Evolutionary conservation across 1,140 invertebrate genomes (phyloP).

Genomic region (Stegodyphus dumicola): DNA sequence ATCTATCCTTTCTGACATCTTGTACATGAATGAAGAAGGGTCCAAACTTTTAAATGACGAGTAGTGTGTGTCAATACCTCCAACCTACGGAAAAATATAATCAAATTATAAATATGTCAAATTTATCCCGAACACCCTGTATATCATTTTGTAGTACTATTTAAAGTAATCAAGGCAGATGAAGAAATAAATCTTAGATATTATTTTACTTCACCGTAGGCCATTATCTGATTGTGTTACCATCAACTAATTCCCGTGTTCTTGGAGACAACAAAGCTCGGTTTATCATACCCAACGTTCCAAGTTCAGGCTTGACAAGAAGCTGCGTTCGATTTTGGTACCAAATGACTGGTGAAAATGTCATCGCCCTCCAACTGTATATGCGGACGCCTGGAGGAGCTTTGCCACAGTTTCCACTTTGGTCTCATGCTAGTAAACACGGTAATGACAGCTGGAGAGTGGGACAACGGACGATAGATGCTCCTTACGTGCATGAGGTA

Average conservation of each 20-base stretch:
- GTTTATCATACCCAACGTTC: slow-evolving; percentile 48
- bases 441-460: slow-evolving; percentile 44
- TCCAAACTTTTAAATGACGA: too few relatives aligned
- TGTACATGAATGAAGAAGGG: too few relatives aligned
- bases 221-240: slow-evolving; percentile 52
- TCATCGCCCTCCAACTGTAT: slow-evolving; percentile 57
- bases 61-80: too few relatives aligned
- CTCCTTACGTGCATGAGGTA: slow-evolving; percentile 46
- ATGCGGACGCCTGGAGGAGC: slow-evolving; percentile 23
- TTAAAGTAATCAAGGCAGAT: too few relatives aligned
- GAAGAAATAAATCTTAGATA: neutral
- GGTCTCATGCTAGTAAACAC: slow-evolving; percentile 41
- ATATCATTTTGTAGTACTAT: too few relatives aligned
- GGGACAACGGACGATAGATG: slow-evolving; percentile 35
- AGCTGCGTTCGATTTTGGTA: slow-evolving; percentile 63
- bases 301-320: slow-evolving; percentile 5
- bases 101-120: too few relatives aligned
- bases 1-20: too few relatives aligned
- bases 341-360: slow-evolving; percentile 62
- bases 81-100: too few relatives aligned
- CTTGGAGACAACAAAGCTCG: slow-evolving; percentile 49
- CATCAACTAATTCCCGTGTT: slow-evolving; percentile 23
- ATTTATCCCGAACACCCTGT: too few relatives aligned
- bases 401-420: slow-evolving; percentile 14
- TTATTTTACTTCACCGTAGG: slow-evolving; percentile 24